These are phyloP conservation scores for Cardiocondyla obscurior DNA, from an alignment of 1,140 invertebrate species.

Conservation along the genomic window DNA sequence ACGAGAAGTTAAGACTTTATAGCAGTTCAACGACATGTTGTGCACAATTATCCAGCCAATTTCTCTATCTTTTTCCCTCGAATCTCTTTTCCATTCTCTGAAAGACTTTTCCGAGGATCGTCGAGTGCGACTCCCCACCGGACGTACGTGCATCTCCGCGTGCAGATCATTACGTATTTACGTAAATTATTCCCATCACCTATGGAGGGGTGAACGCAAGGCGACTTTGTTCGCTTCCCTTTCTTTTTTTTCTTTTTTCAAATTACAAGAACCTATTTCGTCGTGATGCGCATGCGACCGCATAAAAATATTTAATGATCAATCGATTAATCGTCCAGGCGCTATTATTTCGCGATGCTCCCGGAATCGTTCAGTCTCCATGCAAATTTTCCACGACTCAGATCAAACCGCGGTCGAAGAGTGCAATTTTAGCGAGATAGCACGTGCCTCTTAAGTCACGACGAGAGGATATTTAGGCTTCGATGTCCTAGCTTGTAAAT, in stretches of 20 bases:
- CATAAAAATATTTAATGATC: slow-evolving; percentile 30
- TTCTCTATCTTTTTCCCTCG: background rate
- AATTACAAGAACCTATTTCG: background rate
- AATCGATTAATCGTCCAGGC: background rate
- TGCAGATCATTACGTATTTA: slow-evolving; percentile 23
- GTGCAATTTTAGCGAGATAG: background rate
- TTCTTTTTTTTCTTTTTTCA: background rate
- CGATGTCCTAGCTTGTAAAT: background rate
- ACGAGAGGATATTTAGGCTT: background rate
- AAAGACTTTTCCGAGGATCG: background rate
- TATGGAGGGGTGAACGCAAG: background rate
- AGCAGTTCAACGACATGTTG: background rate
- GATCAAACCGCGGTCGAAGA: background rate
- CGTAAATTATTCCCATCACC: slow-evolving; percentile 3
- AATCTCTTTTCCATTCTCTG: background rate
- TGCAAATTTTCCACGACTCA: background rate
- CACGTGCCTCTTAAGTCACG: background rate
- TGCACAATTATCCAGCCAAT: background rate
- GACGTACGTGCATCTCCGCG: background rate
- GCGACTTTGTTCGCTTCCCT: background rate
- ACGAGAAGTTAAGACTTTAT: background rate
- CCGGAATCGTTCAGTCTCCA: background rate
- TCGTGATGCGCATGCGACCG: background rate
- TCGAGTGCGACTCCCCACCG: background rate
- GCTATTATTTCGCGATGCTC: background rate